phyloP scores from a whole-genome alignment of 2,113 vertebrate species.

The Vidua macroura region DNA sequence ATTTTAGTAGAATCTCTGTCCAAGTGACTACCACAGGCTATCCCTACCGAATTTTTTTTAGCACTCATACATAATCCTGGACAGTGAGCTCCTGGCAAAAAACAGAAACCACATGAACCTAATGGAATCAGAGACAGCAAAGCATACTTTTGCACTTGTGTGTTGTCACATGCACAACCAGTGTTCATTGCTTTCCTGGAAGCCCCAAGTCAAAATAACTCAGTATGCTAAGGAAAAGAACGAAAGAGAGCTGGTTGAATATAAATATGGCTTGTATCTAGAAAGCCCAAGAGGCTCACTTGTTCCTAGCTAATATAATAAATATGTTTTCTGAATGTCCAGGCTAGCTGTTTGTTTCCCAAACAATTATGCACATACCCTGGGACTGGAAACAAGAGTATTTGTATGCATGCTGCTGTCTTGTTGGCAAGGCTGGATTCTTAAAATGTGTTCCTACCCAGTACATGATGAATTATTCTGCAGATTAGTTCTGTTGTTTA shows the following conservation, averaged over 20 bases:
- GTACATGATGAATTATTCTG: conserved; percentile 56
- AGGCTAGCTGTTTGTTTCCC: neutral
- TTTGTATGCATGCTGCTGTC: neutral
- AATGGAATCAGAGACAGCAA: neutral
- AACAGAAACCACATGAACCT: neutral
- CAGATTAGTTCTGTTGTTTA: conserved; percentile 43
- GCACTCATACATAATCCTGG: neutral
- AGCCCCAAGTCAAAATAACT: neutral
- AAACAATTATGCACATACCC: neutral
- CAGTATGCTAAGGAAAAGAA: neutral
- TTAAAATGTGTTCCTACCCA: conserved; percentile 29
- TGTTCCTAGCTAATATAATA: neutral
- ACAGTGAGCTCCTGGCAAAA: neutral
- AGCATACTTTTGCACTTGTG: neutral
- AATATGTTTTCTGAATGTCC: conserved; percentile 1
- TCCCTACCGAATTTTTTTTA: neutral
- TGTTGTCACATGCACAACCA: neutral
- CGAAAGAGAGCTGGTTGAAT: neutral
- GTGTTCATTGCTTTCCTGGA: neutral
- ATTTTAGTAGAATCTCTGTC: neutral
- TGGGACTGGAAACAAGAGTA: neutral
- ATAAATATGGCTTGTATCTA: neutral
- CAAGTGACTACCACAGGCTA: neutral
- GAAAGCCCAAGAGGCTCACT: neutral
- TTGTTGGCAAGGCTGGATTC: neutral